These are phyloP conservation scores for Papilio aristodemus DNA, from an alignment of 1,140 invertebrate species.

Conservation along the genomic window DNA sequence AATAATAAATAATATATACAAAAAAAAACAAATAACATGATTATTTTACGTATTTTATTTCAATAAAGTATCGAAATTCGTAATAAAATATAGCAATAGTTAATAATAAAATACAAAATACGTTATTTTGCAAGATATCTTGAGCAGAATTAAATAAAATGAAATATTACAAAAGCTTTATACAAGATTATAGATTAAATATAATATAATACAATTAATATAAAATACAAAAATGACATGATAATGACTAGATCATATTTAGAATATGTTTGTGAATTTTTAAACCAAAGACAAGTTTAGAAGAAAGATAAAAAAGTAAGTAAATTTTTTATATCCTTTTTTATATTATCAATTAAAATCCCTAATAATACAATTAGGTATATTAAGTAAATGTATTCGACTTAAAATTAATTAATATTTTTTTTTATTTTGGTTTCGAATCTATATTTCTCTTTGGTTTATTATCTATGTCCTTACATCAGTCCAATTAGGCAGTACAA, in stretches of 20 bases:
- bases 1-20: not conserved
- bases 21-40: slow-evolving; percentile 10
- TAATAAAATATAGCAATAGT: not conserved
- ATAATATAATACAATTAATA: slow-evolving; percentile 23
- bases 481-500: slow-evolving; percentile 55
- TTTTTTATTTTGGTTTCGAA: not conserved
- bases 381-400: slow-evolving; percentile 11
- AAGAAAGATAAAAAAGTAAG: not conserved
- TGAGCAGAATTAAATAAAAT: not conserved
- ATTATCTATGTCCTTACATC: slow-evolving; percentile 35
- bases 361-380: not conserved
- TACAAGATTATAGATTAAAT: slow-evolving; percentile 18
- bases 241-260: slow-evolving; percentile 29
- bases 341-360: too few relatives aligned
- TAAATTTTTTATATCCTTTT: not conserved
- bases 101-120: not conserved
- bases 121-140: slow-evolving; percentile 8
- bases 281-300: slow-evolving; percentile 29
- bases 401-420: slow-evolving; percentile 15
- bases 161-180: not conserved
- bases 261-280: slow-evolving; percentile 25
- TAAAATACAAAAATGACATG: slow-evolving; percentile 16
- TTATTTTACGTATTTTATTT: slow-evolving; percentile 6
- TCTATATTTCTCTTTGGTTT: slow-evolving; percentile 33
- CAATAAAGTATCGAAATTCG: not conserved